Evolutionary conservation across 2,113 vertebrate species (phyloP), one percentile per base, ranked within the genome.

Genomic region (Gasterosteus aculeatus): DNA sequence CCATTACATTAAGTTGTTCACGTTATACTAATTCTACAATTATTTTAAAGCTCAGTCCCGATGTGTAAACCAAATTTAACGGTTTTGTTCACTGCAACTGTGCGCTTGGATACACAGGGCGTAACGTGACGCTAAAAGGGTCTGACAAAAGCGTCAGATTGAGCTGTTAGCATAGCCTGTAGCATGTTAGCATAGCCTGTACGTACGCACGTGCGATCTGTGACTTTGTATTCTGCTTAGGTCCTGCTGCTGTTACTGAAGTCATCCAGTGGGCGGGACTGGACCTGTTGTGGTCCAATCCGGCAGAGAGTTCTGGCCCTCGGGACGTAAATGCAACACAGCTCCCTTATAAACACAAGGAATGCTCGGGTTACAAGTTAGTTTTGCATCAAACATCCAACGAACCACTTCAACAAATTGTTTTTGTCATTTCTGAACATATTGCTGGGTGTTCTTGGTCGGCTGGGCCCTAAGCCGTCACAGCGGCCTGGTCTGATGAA

Each of bases 401-500:
- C 39, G 4, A 15, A 41, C 14, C 26, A 31, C 19, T 7, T 31
- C 39, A 44, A 63, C n/a, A 7, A 29, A 19, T 19, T 12, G 1
- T 61, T 47, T 65, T 18, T 12, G 5, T 33, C 5, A 35, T 51
- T 51, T 11, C 10, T 26, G 8, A 26, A 38, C 12, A 66, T 33
- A 68, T 57, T 75, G 41, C 7, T 47, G 10, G 15, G 35, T 72
- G 75, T 51, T 57, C 38, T 71, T 46, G 42, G 19, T 35, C 12
- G 63, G 54, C 69, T 75, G 47, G 56, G 19, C 68, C 66, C 63
- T 65, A 80, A 57, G 67, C 74, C 71, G 77, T 92, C 91, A 86
- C 44, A 57, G 70, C 10, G 47, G 41, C 35, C 59, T 51, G 67
- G 84, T 80, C 74, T 93, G 91, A 93, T 92, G 83, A 77, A 75